Base-by-base conservation (phyloP, 1,140 invertebrate species). In the Chelonus insularis region DNA sequence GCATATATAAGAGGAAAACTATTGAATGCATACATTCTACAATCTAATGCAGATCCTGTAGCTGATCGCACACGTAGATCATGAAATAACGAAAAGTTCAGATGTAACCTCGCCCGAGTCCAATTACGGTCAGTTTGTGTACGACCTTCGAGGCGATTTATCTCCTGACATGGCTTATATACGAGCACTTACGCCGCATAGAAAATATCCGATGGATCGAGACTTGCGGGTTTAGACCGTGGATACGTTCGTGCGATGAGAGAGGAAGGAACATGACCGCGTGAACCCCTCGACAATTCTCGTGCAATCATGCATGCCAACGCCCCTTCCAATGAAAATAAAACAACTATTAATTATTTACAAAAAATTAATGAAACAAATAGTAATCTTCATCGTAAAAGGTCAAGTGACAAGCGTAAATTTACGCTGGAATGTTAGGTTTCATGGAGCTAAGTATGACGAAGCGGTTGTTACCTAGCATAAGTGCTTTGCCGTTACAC, bases 401-500 rank as follows among this genome's bases (percentile, higher is more conserved):
- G 25, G 25, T 29, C 25, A 29, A 29, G 25, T 29, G 25, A 29
- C 25, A 29, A 29, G 25, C 25, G 25, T 29, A 29, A 29, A 29
- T 29, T 29, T 29, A 29, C 25, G 7, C 3, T 32, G 16, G 34
- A 29, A 32, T 32, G 25, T 52, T 51, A 11, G n/a, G 50, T 52
- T 25, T 34, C 50, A 52, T 52, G 29, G 11, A 39, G 36, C 16
- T 54, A 23, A 39, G 56, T 60, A 66, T 52, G 57, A 62, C 58
- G 61, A 43, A 58, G 56, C 55, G 56, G 45, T 63, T 55, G 70
- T 72, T 75, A 71, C 68, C 69, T 69, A 65, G 64, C 58, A 68
- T 75, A 73, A 74, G 69, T 71, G 70, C 61, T 57, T 66, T 45
- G 34, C 64, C 66, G 69, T 72, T 71, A 70, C 68, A 66, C 66